A percentile compares a stretch with the other conserved stretches of the same genome.
phyloP scores from a whole-genome alignment of 1,140 invertebrate species.

The Drosophila murphyi region DNA sequence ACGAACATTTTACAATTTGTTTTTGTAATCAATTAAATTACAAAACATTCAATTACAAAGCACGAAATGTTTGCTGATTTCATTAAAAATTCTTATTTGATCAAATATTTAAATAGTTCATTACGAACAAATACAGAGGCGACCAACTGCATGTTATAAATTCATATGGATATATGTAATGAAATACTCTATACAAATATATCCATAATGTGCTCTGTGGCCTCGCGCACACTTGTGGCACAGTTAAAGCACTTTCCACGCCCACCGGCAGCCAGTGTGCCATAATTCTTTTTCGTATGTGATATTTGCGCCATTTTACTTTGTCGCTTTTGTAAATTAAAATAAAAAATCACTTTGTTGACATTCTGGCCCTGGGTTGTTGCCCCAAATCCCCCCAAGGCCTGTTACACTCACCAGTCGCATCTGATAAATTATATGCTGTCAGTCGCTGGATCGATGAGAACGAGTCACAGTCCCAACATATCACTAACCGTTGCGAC shows the following conservation, averaged over 20 bases:
- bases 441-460: constrained; percentile 31
- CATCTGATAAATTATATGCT: constrained; percentile 35
- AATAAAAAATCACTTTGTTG: constrained; percentile 78
- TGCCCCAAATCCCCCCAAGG: constrained; percentile 1
- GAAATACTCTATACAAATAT: background rate
- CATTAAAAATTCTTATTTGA: constrained; percentile 58
- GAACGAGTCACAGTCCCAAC: background rate
- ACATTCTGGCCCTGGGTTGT: constrained; percentile 46
- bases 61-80: constrained; percentile 31
- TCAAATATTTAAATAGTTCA: constrained; percentile 62
- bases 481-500: constrained; percentile 23
- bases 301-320: constrained; percentile 44
- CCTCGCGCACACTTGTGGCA: constrained; percentile 30
- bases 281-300: constrained; percentile 68
- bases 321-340: constrained; percentile 58
- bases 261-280: constrained; percentile 64
- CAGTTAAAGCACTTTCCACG: constrained; percentile 35
- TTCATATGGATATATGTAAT: constrained; percentile 2
- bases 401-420: constrained; percentile 24
- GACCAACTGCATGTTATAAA: background rate
- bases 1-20: background rate
- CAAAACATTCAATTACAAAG: constrained; percentile 48
- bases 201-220: constrained; percentile 21
- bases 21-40: constrained; percentile 50
- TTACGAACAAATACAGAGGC: constrained; percentile 37